Evolutionary conservation across 2,797 vertebrate genomes (phyloP).

Genomic region (Clarias laeviceps): DNA sequence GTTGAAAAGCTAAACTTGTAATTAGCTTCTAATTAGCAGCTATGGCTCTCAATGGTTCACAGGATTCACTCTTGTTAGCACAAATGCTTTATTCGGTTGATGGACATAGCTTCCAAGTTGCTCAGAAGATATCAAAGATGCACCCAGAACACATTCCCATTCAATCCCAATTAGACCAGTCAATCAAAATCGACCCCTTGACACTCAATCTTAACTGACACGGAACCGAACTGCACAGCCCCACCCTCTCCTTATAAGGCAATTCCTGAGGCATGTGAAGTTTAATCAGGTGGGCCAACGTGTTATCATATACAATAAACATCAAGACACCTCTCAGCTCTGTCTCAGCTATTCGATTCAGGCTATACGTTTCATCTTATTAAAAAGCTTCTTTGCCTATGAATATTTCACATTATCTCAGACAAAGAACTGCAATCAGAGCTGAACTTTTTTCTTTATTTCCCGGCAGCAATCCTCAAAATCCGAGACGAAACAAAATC

Average conservation of each 20-base stretch:
- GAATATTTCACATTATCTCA: slow-evolving; percentile 49
- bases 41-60: background rate
- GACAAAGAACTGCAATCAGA: slow-evolving; percentile 45
- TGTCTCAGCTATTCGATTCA: background rate
- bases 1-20: background rate
- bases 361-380: background rate
- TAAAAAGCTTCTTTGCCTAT: slow-evolving; percentile 36
- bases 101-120: background rate
- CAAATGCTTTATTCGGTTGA: background rate
- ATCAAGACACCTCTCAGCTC: background rate
- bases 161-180: background rate
- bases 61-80: background rate
- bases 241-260: background rate
- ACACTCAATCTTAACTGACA: background rate
- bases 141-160: background rate
- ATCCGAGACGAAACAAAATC: slow-evolving; percentile 47
- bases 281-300: background rate
- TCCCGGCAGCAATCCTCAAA: slow-evolving; percentile 34
- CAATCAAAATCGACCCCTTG: background rate
- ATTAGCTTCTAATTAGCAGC: background rate
- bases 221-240: no score
- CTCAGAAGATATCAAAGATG: background rate
- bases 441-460: background rate
- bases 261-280: background rate
- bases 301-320: background rate